These are phyloP conservation scores for Maccullochella peelii DNA, from an alignment of 2,113 vertebrate genomes.

Conservation along the genomic window DNA sequence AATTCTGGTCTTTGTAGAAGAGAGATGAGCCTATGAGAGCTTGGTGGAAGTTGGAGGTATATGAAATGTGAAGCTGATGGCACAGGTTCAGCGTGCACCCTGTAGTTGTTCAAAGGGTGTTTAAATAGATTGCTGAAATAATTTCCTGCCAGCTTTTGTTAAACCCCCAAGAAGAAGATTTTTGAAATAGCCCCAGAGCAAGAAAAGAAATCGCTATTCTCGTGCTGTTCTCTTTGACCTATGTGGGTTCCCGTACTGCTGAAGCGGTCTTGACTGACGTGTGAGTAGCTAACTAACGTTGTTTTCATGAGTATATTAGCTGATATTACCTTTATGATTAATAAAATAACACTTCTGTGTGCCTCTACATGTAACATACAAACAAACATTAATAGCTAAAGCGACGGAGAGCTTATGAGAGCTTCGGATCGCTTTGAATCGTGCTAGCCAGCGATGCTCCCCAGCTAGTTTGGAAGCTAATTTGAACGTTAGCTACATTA, in stretches of 20 bases:
- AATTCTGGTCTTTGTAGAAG: no score
- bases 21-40: no score
- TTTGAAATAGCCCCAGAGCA: no score
- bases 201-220: neutral
- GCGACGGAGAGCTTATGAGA: neutral
- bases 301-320: constrained; percentile 14
- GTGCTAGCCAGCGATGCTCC: constrained; percentile 30
- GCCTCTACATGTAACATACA: neutral
- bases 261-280: constrained; percentile 73
- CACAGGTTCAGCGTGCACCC: no score
- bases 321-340: neutral
- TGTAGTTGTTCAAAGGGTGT: no score
- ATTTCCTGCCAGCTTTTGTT: no score
- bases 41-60: no score
- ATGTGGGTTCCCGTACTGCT: constrained; percentile 66
- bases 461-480: constrained; percentile 56
- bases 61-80: no score
- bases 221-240: constrained; percentile 11
- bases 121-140: no score
- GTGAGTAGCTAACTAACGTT: constrained; percentile 76
- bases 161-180: no score
- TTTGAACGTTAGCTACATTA: constrained; percentile 60
- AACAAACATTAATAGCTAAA: neutral
- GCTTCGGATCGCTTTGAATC: constrained; percentile 2
- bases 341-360: neutral